Evolutionary conservation across 1,140 invertebrate genomes (phyloP).

Genomic region (Nymphalis io): DNA sequence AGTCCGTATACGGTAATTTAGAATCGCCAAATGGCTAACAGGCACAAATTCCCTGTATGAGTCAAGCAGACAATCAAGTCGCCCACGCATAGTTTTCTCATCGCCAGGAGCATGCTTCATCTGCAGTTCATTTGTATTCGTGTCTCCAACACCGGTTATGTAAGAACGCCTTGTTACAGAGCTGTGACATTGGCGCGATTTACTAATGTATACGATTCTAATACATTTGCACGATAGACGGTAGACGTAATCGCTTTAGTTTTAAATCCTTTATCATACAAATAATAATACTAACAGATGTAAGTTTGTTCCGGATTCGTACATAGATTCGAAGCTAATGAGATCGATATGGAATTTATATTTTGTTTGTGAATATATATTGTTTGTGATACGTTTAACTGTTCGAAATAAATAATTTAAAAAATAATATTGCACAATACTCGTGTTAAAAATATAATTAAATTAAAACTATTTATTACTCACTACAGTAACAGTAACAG

Average conservation of each 20-base stretch:
- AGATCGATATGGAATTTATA: no score
- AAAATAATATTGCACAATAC: no score
- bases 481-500: no score
- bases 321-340: no score
- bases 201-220: slow-evolving; percentile 45
- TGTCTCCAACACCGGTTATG: slow-evolving; percentile 49
- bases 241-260: slow-evolving; percentile 5
- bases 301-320: no score
- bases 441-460: no score
- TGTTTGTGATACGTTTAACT: no score
- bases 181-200: slow-evolving; percentile 50
- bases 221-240: slow-evolving; percentile 31
- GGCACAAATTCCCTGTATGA: slow-evolving; percentile 23
- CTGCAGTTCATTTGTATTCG: slow-evolving; percentile 61
- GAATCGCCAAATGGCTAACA: slow-evolving; percentile 7
- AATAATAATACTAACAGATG: no score
- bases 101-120: slow-evolving; percentile 38
- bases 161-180: slow-evolving; percentile 57
- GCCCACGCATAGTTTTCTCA: slow-evolving; percentile 32
- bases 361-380: no score
- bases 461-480: no score
- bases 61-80: slow-evolving; percentile 22
- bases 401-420: no score
- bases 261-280: not conserved
- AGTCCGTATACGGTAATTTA: not conserved